Evolutionary conservation across 2,113 vertebrate genomes (phyloP).

Genomic region (Mandrillus leucophaeus): DNA sequence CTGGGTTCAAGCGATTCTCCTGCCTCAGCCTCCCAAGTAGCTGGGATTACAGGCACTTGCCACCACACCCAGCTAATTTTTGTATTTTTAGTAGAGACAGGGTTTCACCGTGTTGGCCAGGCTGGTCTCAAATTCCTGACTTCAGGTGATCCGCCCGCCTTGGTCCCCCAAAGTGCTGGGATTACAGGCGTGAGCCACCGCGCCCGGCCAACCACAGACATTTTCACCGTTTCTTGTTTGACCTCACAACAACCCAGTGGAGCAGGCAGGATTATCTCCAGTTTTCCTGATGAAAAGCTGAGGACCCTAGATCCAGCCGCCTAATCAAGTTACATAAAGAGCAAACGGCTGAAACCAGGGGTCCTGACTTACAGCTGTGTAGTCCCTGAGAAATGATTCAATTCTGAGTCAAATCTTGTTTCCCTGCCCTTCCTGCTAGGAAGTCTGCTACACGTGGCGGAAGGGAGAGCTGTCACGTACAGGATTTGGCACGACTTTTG

Average conservation of each 20-base stretch:
- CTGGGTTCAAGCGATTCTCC: too few relatives aligned
- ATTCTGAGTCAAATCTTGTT: background rate
- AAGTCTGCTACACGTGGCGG: background rate
- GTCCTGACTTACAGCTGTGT: too few relatives aligned
- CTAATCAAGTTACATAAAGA: background rate
- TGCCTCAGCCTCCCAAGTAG: too few relatives aligned
- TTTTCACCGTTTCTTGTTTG: background rate
- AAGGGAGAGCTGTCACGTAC: background rate
- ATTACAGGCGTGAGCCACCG: too few relatives aligned
- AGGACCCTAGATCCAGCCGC: background rate
- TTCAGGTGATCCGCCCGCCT: too few relatives aligned
- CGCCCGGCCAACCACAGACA: background rate
- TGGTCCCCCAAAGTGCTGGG: too few relatives aligned
- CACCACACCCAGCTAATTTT: too few relatives aligned
- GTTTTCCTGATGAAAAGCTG: background rate
- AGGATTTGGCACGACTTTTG: background rate
- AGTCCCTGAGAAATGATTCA: background rate
- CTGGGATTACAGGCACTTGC: too few relatives aligned
- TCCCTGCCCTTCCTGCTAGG: background rate
- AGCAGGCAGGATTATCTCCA: background rate
- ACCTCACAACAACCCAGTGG: background rate
- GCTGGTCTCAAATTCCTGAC: too few relatives aligned
- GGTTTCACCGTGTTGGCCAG: too few relatives aligned
- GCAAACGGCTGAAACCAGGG: background rate
- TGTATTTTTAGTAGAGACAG: too few relatives aligned